Base-by-base conservation (phyloP, 2,888 invertebrate genomes). In the Leucoptera coffeella region DNA sequence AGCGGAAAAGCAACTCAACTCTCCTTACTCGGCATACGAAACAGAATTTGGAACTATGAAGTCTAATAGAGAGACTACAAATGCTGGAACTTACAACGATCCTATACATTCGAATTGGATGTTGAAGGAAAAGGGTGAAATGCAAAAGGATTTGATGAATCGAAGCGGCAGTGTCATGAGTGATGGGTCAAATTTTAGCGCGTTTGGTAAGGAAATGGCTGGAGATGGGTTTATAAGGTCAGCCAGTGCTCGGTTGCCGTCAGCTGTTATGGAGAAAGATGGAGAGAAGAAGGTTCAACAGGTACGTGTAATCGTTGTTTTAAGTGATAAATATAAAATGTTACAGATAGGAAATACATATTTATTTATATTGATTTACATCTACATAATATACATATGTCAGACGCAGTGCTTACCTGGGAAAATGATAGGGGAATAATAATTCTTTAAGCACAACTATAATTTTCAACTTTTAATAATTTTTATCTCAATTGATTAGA, bases 241-340 rank as follows among this genome's bases (percentile, higher is more conserved):
- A 27, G 86, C 88, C 8, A 88, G 88, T 52, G 89, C 89, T 15
- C 73, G 89, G 31, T 56, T 89, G 36, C 82, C 88, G 25, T 74
- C 64, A 17, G 39, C 51, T 21, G 38, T 33, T 14, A 38, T 34
- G 22, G 74, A 74, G 32, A 61, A 75, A 36, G 85, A 86, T 36
- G 85, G 86, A 12, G 85, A 85, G 47, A 78, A 83, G 46, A 88
- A 86, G 67, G 69, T 77, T 26, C 78, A 79, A 42, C 79, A 78
- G 75, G 82, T 80, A 62, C 36, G 11, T 3, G 14, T 24, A 9
- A 4, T 23, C 9, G 5, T 19, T 19, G 7, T 7, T 19, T 19
- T 20, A 23, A n/a, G n/a, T n/a, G n/a, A n/a, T n/a, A n/a, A n/a
- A n/a, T n/a, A n/a, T n/a, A n/a, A n/a, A n/a, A n/a, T n/a, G n/a